These are phyloP conservation scores for Chunga burmeisteri DNA, from an alignment of 2,113 vertebrate species.

Conservation along the genomic window DNA sequence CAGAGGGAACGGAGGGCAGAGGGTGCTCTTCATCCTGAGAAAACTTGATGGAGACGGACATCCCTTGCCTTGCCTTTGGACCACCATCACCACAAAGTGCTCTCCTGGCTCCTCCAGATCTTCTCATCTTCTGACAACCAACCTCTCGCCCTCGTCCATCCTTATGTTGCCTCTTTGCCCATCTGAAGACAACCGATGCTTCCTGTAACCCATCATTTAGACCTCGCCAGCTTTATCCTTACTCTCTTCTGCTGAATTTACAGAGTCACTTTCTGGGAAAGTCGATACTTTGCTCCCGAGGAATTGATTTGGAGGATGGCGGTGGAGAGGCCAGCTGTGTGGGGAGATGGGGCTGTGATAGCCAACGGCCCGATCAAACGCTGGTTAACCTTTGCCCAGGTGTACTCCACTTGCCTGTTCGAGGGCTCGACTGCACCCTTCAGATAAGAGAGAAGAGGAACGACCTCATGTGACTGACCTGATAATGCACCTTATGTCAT, in stretches of 20 bases:
- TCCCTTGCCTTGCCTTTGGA: not conserved
- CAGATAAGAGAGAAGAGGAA: not conserved
- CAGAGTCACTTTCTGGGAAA: not conserved
- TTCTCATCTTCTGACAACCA: not conserved
- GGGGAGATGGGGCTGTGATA: not conserved
- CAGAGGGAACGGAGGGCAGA: not conserved
- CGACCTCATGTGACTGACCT: not conserved
- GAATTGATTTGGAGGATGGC: not conserved
- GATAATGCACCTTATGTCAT: not conserved
- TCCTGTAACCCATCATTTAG: not conserved
- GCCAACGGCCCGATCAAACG: not conserved
- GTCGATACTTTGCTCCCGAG: not conserved
- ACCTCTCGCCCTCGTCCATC: not conserved
- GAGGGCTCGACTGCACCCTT: not conserved
- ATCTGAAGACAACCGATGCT: not conserved
- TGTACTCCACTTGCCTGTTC: not conserved
- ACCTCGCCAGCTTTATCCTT: not conserved
- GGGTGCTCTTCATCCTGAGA: not conserved
- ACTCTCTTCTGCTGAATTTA: not conserved
- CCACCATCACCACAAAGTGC: not conserved
- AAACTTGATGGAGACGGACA: not conserved
- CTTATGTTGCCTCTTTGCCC: not conserved
- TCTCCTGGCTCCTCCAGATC: not conserved
- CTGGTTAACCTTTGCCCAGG: not conserved
- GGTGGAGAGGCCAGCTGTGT: rapidly evolving